Base-by-base conservation (phyloP, 2,113 vertebrate species). In the Ochotona princeps region DNA sequence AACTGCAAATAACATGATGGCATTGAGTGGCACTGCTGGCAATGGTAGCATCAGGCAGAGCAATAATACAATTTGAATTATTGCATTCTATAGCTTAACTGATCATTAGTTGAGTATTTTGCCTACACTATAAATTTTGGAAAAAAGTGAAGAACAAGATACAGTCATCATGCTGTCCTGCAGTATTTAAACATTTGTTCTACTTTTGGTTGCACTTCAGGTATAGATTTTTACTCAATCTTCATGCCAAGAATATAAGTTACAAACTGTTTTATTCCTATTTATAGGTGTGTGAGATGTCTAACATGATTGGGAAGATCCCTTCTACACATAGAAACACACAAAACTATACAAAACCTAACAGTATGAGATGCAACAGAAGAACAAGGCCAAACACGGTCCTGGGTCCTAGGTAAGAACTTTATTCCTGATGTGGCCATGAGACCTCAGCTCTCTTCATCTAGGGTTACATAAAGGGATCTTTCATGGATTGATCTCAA, bases 211-310 rank as follows among this genome's bases (percentile, higher is more conserved):
- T 93, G 5, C 54, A 11, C 21, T 61, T 89, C 67, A 30, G 18
- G 21, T 44, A 5, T 63, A 85, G 30, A 60, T 94, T 88, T 74
- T 95, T 69, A 75, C 60, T 92, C 65, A 83, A 79, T 67, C 44
- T 66, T 86, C 18, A 79, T 67, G 65, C 21, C 38, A 95, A 92
- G 60, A 49, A n/a, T 82, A 13, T 30, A 30, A 61, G 47, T 44
- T 82, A 69, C 38, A 88, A 35, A 72, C 20, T n/a, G 4, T 81
- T 74, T 92, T 83, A 44, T 83, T 87, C 7, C 28, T 73, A 54
- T 83, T 90, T 93, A 47, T 69, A 67, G 81, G 13, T 70, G 25
- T 87, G 47, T 49, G 67, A 79, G 70, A 32, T 78, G 14, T 76
- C 35, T 87, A 83, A 32, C 21, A 17, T 92, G 38, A 79, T 8